A percentile compares a stretch with the other conserved stretches of the same genome.
Evolutionary conservation across 2,888 invertebrate genomes (phyloP).

Genomic region (Thysanoteuthis rhombus): DNA sequence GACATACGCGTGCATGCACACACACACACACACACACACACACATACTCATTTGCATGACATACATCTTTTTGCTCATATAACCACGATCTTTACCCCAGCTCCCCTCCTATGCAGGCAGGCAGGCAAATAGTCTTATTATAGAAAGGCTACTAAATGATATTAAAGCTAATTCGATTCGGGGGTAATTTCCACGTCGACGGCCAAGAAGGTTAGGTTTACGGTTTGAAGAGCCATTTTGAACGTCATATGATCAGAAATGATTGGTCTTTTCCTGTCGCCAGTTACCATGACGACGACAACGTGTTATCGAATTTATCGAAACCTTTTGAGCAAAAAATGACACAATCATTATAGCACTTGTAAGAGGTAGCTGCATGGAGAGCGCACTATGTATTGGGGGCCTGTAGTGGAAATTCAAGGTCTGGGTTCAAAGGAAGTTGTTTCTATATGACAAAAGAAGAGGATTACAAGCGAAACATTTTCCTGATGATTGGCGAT

Average conservation of each 20-base stretch:
- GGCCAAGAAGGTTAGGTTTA: no score
- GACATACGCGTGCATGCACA: no score
- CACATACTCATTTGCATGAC: not conserved
- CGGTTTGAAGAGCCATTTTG: not conserved
- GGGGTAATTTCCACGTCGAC: not conserved
- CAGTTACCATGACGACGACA: not conserved
- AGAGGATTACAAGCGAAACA: no score
- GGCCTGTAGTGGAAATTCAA: no score
- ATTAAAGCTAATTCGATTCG: not conserved
- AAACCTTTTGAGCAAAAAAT: not conserved
- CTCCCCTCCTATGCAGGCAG: not conserved
- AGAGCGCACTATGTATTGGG: no score
- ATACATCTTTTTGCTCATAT: not conserved
- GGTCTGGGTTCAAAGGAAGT: no score
- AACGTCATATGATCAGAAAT: not conserved
- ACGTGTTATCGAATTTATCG: not conserved
- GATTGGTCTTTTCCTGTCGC: not conserved
- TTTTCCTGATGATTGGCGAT: no score
- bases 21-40: not conserved
- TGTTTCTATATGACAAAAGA: no score
- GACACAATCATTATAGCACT: no score
- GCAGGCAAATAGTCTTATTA: not conserved
- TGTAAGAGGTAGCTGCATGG: no score
- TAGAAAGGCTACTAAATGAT: not conserved
- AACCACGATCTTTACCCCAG: not conserved